phyloP scores from a whole-genome alignment of 2,113 vertebrate species.

The Anoplopoma fimbria region DNA sequence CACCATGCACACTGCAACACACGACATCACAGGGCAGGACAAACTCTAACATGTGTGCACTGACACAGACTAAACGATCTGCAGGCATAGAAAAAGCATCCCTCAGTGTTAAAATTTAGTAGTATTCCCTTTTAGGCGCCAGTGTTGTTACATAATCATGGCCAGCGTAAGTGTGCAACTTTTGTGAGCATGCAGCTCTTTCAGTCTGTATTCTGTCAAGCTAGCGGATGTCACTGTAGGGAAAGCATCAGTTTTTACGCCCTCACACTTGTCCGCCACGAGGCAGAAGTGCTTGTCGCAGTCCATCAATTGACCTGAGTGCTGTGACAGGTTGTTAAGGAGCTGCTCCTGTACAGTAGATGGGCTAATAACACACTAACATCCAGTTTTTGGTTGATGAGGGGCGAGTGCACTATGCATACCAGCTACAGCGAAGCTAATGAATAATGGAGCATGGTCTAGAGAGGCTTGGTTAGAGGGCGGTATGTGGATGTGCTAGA shows the following conservation, averaged over 20 bases:
- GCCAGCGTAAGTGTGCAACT: constrained; percentile 17
- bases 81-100: constrained; percentile 25
- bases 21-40: constrained; percentile 17
- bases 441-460: constrained; percentile 75
- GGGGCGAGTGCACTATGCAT: constrained; percentile 37
- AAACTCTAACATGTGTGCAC: constrained; percentile 39
- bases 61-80: constrained; percentile 53
- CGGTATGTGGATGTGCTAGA: constrained; percentile 49
- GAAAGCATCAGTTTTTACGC: constrained; percentile 34
- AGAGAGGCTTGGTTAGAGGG: constrained; percentile 48
- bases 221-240: constrained; percentile 19
- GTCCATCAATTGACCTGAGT: constrained; percentile 44
- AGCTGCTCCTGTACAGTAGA: constrained; percentile 13
- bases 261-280: constrained; percentile 13
- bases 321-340: constrained; percentile 52
- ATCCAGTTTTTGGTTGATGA: constrained; percentile 37
- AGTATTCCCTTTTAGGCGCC: constrained; percentile 25
- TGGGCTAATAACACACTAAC: constrained; percentile 46
- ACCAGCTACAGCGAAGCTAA: constrained; percentile 38
- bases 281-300: constrained; percentile 16
- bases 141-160: constrained; percentile 47
- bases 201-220: constrained; percentile 11
- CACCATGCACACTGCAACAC: background rate
- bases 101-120: constrained; percentile 25
- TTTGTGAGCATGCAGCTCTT: constrained; percentile 27